Evolutionary conservation across 2,113 vertebrate species (phyloP), one percentile per base, ranked within the genome.

Genomic region (Psilopogon haemacephalus): DNA sequence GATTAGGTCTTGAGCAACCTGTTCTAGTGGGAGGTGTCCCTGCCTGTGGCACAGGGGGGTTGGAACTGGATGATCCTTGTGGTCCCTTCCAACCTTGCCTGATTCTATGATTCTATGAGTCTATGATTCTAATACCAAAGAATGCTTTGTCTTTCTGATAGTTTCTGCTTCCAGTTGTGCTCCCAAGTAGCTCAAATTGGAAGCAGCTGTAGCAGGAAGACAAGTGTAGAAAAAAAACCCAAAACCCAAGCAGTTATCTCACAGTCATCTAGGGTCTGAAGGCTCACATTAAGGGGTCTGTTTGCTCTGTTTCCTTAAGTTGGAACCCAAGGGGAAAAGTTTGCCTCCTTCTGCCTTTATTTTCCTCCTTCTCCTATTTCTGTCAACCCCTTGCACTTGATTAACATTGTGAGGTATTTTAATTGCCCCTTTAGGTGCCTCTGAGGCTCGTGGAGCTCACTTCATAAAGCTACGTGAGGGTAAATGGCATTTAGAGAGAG

Each of bases 141-240:
- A 84, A 84, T 54, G 24, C 40, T 90, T 82, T 95, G n/a, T 77
- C 48, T 48, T 86, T 86, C 58, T 84, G 62, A 62, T 75, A 81
- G 17, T 84, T 88, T 88, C 37, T 72, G 11, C 48, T 91, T 94
- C 75, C 60, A 76, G 55, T 84, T 86, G 65, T 78, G 62, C n/a
- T 88, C 88, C 65, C 35, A 84, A 88, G 44, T 88, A 80, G 35
- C 56, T 95, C 18, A 88, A 88, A 95, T 86, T 94, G 54, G 54
- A 90, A 94, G 86, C 94, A 96, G 86, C 69, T 96, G 85, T 86
- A 94, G 75, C 19, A 88, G 38, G 71, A 86, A 81, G 48, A 77
- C 56, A 93, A 75, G 11, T 46, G 48, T 15, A 76, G 40, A 18
- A 23, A 76, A 79, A 72, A 84, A 86, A 18, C n/a, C n/a, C n/a